Conservation (phyloP, 2,113 vertebrate genomes). For the Rana temporaria region DNA sequence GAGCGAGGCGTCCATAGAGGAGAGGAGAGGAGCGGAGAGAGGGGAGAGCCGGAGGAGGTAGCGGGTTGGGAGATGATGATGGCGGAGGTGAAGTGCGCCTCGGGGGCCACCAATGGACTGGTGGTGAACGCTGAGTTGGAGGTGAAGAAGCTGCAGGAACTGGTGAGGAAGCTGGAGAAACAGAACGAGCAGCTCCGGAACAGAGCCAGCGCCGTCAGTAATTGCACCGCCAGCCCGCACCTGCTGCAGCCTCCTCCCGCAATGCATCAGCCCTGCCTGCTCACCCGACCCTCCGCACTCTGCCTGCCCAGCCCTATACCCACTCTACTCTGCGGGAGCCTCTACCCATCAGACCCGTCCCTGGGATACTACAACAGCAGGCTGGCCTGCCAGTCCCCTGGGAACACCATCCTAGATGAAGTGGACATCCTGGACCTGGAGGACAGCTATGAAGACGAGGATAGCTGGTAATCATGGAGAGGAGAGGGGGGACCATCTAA, state of each 20-base stretch:
- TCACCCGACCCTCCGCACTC: too few relatives aligned
- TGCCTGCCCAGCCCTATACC: conserved; percentile 66
- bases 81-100: conserved; percentile 75
- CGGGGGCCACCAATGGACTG: conserved; percentile 78
- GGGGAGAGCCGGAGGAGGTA: conserved; percentile 53
- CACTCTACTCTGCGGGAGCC: conserved; percentile 66
- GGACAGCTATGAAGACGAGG: conserved; percentile 77
- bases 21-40: conserved; percentile 72
- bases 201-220: conserved; percentile 79
- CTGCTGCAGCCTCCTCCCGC: conserved; percentile 51
- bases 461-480: conserved; percentile 81
- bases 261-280: conserved; percentile 64
- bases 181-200: conserved; percentile 93
- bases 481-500: too few relatives aligned
- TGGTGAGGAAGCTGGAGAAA: conserved; percentile 90
- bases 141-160: conserved; percentile 93
- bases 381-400: conserved; percentile 56
- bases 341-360: conserved; percentile 68
- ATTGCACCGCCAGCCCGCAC: conserved; percentile 62
- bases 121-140: conserved; percentile 89
- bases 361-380: conserved; percentile 81
- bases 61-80: conserved; percentile 59
- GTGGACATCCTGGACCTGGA: conserved; percentile 87
- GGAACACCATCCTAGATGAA: conserved; percentile 81
- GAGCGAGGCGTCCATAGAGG: conserved; percentile 37